phyloP scores from a whole-genome alignment of 2,113 vertebrate genomes.

The Channa argus region DNA sequence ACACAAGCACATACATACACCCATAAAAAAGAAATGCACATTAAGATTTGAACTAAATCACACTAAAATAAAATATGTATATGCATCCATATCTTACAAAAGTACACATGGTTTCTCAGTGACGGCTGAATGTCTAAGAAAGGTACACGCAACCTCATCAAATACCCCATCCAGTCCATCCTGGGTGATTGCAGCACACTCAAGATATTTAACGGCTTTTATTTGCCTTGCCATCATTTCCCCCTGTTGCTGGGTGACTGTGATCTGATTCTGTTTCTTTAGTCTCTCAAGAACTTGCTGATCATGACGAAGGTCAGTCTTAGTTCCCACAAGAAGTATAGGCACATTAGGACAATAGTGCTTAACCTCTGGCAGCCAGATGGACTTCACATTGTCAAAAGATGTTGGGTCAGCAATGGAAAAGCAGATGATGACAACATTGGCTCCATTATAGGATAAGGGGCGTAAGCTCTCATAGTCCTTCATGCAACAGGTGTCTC shows the following conservation, averaged over 20 bases:
- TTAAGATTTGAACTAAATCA: too few relatives aligned
- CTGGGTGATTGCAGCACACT: slow-evolving; percentile 90
- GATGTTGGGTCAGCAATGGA: slow-evolving; percentile 89
- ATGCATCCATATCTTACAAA: background rate
- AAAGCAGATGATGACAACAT: slow-evolving; percentile 92
- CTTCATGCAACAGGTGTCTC: slow-evolving; percentile 89
- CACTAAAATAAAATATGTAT: background rate
- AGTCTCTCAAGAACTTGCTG: slow-evolving; percentile 86
- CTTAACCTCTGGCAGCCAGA: slow-evolving; percentile 90
- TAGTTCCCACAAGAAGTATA: slow-evolving; percentile 90
- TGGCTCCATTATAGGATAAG: slow-evolving; percentile 88
- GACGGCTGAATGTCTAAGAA: slow-evolving; percentile 84
- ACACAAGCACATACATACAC: background rate
- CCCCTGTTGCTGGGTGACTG: slow-evolving; percentile 88
- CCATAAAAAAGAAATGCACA: too few relatives aligned
- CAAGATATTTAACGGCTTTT: slow-evolving; percentile 89
- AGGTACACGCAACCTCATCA: slow-evolving; percentile 85
- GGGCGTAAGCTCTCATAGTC: slow-evolving; percentile 87
- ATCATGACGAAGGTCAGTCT: slow-evolving; percentile 89
- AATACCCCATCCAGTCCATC: slow-evolving; percentile 92
- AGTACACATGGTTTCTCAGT: slow-evolving; percentile 21
- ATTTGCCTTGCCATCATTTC: slow-evolving; percentile 87
- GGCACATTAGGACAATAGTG: slow-evolving; percentile 90
- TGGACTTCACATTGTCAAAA: slow-evolving; percentile 89
- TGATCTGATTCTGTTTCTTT: slow-evolving; percentile 88